Evolutionary conservation across 2,113 vertebrate species (phyloP).

Genomic region (Tenebrosternarchus preto): DNA sequence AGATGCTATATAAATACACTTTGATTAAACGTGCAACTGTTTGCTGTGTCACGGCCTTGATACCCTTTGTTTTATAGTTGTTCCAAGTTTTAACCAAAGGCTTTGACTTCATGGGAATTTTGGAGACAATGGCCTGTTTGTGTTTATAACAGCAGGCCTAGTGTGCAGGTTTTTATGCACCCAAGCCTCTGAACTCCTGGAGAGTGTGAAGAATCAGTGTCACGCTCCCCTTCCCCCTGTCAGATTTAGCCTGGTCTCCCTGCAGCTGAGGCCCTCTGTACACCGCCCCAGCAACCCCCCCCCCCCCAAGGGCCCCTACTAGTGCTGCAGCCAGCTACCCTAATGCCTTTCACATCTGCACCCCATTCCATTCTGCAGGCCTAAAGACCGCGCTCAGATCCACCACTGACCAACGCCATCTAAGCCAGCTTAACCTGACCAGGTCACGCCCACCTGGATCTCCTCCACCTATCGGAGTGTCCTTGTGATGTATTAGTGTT

Average conservation of each 20-base stretch:
- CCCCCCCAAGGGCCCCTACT: background rate
- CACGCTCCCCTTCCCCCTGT: constrained; percentile 13
- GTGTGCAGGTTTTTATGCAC: constrained; percentile 10
- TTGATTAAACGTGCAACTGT: background rate
- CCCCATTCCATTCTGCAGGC: background rate
- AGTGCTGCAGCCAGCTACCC: constrained; percentile 1
- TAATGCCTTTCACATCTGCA: constrained; percentile 51
- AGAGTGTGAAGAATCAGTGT: constrained; percentile 39
- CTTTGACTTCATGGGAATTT: background rate
- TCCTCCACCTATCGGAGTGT: background rate
- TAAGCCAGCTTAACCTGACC: constrained; percentile 19
- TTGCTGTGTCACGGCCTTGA: background rate
- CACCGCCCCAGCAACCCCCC: background rate
- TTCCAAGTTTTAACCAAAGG: constrained; percentile 3
- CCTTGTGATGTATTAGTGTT: background rate
- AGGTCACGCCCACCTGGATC: constrained; percentile 13
- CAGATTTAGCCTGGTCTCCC: constrained; percentile 6
- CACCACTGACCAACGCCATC: background rate
- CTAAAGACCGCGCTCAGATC: background rate
- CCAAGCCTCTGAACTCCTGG: constrained; percentile 17
- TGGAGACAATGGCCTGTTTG: constrained; percentile 1
- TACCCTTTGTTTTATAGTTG: background rate
- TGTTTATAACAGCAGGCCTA: constrained; percentile 18
- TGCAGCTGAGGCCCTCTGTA: constrained; percentile 4
- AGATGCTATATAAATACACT: too few relatives aligned